phyloP scores from a whole-genome alignment of 2,797 vertebrate genomes.

The Chelonia mydas region DNA sequence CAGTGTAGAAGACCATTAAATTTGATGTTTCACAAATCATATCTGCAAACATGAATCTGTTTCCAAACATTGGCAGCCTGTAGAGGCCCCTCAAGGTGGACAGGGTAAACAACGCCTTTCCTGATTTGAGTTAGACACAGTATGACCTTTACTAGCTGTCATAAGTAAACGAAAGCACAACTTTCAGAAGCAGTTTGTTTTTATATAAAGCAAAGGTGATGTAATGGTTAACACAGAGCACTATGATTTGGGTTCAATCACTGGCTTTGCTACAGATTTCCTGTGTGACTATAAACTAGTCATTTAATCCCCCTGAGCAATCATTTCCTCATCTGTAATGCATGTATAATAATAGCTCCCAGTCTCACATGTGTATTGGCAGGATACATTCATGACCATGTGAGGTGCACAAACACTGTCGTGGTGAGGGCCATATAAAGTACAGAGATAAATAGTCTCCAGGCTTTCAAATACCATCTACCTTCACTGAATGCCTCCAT shows the following conservation, averaged over 20 bases:
- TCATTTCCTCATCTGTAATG: not conserved
- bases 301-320: not conserved
- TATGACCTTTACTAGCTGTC: not conserved
- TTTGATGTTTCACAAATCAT: conserved; percentile 56
- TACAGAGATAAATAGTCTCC: no score
- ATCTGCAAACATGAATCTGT: conserved; percentile 44
- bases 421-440: no score
- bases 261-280: not conserved
- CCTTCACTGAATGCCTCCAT: not conserved
- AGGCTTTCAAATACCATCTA: not conserved
- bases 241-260: fast-evolving
- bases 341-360: not conserved
- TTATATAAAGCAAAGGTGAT: not conserved
- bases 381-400: no score
- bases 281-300: not conserved
- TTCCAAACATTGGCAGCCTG: conserved; percentile 17
- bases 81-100: fast-evolving
- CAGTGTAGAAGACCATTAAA: conserved; percentile 52
- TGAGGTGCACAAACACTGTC: no score
- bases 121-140: not conserved
- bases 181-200: not conserved
- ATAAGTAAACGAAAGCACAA: not conserved
- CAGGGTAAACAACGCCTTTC: not conserved
- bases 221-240: not conserved
- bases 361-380: not conserved